Percentiles rank a stretch among this genome's conserved stretches.
These are phyloP conservation scores for Epinephelus fuscoguttatus DNA, from an alignment of 2,113 vertebrate genomes.

Conservation along the genomic window DNA sequence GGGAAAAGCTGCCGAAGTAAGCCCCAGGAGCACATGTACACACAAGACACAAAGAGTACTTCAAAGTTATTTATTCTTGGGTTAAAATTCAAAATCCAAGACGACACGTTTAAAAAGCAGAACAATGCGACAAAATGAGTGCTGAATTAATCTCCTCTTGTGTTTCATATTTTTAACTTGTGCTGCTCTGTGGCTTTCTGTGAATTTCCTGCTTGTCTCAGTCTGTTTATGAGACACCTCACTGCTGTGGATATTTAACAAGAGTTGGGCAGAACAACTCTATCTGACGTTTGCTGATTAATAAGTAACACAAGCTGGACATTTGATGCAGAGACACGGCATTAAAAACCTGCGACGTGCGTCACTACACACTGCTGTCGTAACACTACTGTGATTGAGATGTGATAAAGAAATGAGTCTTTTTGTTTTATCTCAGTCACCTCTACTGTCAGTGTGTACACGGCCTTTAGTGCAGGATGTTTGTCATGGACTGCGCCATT, in stretches of 20 bases:
- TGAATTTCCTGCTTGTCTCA: neutral
- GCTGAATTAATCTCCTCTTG: neutral
- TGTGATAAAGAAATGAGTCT: neutral
- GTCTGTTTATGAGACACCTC: neutral
- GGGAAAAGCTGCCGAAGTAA: constrained; percentile 93
- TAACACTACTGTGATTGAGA: neutral
- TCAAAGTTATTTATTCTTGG: no score
- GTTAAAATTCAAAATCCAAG: neutral
- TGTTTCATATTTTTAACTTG: no score
- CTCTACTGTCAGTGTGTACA: neutral
- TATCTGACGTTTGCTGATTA: neutral
- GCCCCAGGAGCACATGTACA: constrained; percentile 22
- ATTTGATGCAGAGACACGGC: neutral
- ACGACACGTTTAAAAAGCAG: neutral
- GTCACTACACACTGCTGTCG: neutral
- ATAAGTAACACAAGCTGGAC: neutral
- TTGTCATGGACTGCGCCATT: no score
- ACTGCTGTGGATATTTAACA: neutral
- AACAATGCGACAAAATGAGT: neutral
- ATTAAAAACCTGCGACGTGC: neutral
- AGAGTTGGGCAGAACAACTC: neutral
- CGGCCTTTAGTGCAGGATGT: neutral
- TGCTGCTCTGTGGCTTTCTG: no score
- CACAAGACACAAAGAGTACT: constrained; percentile 8
- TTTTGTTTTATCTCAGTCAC: neutral